Evolutionary conservation across 1,140 invertebrate genomes (phyloP), one percentile per base, ranked within the genome.

Genomic region (Drosophila nannoptera): DNA sequence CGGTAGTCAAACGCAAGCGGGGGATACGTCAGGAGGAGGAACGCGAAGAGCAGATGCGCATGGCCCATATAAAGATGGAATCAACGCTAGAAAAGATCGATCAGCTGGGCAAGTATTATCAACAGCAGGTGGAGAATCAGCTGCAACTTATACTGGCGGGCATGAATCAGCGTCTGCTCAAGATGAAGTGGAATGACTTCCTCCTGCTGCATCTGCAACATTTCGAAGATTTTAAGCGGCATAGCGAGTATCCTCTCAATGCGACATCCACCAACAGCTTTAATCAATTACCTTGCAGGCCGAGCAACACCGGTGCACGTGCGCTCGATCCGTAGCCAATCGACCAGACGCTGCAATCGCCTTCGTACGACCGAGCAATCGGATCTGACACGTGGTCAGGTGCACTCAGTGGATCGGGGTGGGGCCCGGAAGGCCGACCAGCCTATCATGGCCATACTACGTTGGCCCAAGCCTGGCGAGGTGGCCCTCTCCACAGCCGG

Each of bases 401-500:
- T 50, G 0, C 49, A 69, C 4, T 77, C 77, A 7, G 43, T 56
- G 33, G 65, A 66, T 58, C 69, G 67, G 12, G n/a, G 42, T 7
- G 4, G 9, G 7, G 6, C 65, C 36, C 11, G 55, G 32, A n/a
- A 72, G 60, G 52, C 6, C 60, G 58, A 68, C 6, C 5, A 33
- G 22, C 90, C 92, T 0, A 66, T 92, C n/a, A 12, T 73, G 35
- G 88, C 91, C 38, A 76, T 93, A 12, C 52, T 92, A n/a, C 88
- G 93, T 53, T 90, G 90, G 54, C 92, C 92, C 4, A 89, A 91
- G 36, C 80, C 90, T 50, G 92, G 92, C 8, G 92, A 93, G 83
- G 89, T 91, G 64, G 92, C 91, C 0, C 86, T 93, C 16, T 93
- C 92, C 7, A 90, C 91, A 87, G 88, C 90, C 43, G 92, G 92